These are phyloP conservation scores for Tiphia femorata DNA, from an alignment of 2,888 invertebrate genomes.

Conservation along the genomic window DNA sequence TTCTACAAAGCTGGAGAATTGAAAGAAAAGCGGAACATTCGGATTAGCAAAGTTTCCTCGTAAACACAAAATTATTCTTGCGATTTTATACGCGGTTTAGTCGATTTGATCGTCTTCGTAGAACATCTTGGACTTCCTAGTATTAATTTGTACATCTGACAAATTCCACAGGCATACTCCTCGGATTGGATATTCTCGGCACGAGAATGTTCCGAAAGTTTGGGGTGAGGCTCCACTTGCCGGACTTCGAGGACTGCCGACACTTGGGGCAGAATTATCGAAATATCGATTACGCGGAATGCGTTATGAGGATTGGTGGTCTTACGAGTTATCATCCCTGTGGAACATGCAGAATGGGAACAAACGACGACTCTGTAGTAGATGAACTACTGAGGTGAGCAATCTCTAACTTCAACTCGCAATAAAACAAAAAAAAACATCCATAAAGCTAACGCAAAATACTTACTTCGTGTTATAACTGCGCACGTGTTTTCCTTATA, in stretches of 20 bases:
- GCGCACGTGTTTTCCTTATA: too few relatives aligned
- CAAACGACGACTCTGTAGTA: slow-evolving; percentile 73
- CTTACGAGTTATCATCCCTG: slow-evolving; percentile 84
- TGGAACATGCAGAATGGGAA: slow-evolving; percentile 83
- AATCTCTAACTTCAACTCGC: too few relatives aligned
- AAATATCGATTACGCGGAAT: slow-evolving; percentile 74
- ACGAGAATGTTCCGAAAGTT: slow-evolving; percentile 74
- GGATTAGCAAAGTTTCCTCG: too few relatives aligned
- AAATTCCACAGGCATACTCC: slow-evolving; percentile 72
- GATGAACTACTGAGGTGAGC: slow-evolving; percentile 76
- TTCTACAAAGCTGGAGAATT: too few relatives aligned
- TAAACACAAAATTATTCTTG: too few relatives aligned
- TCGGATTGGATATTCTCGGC: slow-evolving; percentile 72
- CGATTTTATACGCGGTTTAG: too few relatives aligned
- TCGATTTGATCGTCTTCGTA: neutral
- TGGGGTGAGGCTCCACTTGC: slow-evolving; percentile 77
- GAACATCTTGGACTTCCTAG: too few relatives aligned
- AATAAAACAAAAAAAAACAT: neutral
- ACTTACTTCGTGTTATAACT: too few relatives aligned
- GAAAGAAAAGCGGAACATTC: too few relatives aligned
- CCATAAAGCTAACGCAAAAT: too few relatives aligned
- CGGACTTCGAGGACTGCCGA: slow-evolving; percentile 75
- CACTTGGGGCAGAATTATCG: slow-evolving; percentile 70
- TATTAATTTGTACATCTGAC: neutral
- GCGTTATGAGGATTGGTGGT: slow-evolving; percentile 75